Evolutionary conservation across 2,888 invertebrate genomes (phyloP).

Genomic region (Eutolmus rufibarbis): DNA sequence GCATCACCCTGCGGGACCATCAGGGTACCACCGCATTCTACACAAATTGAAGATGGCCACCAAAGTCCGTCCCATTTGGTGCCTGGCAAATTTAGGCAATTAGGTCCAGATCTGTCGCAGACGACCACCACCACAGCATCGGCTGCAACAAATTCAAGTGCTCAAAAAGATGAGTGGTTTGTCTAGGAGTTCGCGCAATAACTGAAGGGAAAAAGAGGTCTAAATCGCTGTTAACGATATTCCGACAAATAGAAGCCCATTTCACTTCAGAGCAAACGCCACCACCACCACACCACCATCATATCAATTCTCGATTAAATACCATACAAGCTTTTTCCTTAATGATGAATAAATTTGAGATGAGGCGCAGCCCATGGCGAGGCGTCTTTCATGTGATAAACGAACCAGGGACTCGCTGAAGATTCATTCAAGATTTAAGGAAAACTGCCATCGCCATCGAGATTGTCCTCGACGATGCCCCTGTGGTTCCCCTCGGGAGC

Average conservation of each 20-base stretch:
- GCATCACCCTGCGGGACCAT: slow-evolving; percentile 89
- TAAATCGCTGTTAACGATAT: background rate
- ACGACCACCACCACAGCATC: slow-evolving; percentile 70
- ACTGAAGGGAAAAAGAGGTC: background rate
- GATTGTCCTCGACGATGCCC: slow-evolving; percentile 17
- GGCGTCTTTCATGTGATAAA: background rate
- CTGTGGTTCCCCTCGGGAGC: background rate
- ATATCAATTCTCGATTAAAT: background rate
- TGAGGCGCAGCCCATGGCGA: no score
- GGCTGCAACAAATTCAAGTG: slow-evolving; percentile 68
- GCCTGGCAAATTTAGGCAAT: slow-evolving; percentile 82
- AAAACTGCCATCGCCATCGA: slow-evolving; percentile 14
- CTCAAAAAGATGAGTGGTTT: slow-evolving; percentile 93
- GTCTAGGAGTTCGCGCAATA: slow-evolving; percentile 66
- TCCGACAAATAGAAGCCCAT: background rate
- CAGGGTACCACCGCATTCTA: slow-evolving; percentile 64
- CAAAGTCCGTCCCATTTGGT: slow-evolving; percentile 92
- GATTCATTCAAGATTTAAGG: background rate
- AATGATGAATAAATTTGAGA: slow-evolving; percentile 13
- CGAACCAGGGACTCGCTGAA: background rate
- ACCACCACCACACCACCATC: background rate
- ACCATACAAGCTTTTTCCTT: slow-evolving; percentile 5
- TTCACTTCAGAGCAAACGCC: background rate
- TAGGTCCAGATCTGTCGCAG: slow-evolving; percentile 67
- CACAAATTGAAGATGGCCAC: slow-evolving; percentile 69